Conservation (phyloP, 2,797 vertebrate species). For the Galago senegalensis region DNA sequence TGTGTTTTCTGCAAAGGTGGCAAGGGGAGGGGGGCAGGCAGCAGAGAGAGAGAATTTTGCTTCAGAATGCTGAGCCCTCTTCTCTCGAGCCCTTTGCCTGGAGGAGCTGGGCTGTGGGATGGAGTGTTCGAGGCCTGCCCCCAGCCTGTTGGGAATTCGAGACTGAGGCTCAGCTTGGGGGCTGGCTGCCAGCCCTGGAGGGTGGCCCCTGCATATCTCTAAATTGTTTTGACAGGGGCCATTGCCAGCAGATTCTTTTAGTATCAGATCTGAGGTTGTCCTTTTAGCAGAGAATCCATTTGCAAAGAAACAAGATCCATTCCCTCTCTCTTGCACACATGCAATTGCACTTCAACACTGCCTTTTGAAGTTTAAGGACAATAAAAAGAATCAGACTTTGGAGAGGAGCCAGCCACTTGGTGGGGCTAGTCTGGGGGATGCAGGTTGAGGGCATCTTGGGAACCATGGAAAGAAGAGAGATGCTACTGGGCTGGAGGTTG, state of each 20-base stretch:
- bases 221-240: constrained; percentile 62
- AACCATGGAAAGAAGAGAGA: background rate
- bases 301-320: constrained; percentile 25
- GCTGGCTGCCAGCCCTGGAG: constrained; percentile 52
- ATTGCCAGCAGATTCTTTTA: constrained; percentile 67
- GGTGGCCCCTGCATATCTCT: constrained; percentile 31
- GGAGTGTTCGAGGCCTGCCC: background rate
- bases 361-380: background rate
- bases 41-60: constrained; percentile 32
- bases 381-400: background rate
- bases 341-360: background rate
- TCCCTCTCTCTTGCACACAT: background rate
- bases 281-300: constrained; percentile 72
- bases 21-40: background rate
- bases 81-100: background rate
- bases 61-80: background rate
- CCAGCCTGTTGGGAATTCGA: background rate
- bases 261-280: constrained; percentile 74
- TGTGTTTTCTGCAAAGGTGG: background rate
- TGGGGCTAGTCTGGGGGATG: background rate
- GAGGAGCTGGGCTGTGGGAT: background rate
- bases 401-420: background rate
- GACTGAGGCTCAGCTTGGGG: constrained; percentile 51
- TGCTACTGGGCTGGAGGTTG: background rate
- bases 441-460: background rate